Percentiles rank a stretch among this genome's conserved stretches.
These are phyloP conservation scores for Myrmecobius fasciatus DNA, from an alignment of 2,113 vertebrate genomes.

Conservation along the genomic window DNA sequence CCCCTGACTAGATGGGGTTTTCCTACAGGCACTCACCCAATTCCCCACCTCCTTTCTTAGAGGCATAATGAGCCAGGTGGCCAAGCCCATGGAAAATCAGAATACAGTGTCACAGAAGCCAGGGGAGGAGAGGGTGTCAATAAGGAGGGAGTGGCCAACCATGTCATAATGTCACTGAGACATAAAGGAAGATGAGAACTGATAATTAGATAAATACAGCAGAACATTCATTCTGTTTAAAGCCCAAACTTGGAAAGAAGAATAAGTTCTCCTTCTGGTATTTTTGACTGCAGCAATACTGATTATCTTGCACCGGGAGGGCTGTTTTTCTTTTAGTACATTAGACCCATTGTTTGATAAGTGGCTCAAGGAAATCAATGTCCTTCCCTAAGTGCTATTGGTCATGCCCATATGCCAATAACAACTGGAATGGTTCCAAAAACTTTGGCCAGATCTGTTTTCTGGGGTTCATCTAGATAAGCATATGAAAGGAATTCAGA, in stretches of 20 bases:
- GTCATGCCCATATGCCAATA: constrained; percentile 1
- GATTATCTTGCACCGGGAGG: not conserved
- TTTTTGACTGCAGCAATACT: not conserved
- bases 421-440: not conserved
- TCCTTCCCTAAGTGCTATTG: not conserved
- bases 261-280: not conserved
- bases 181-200: not conserved
- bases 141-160: not conserved
- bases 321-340: not conserved
- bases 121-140: not conserved
- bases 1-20: not conserved
- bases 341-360: not conserved
- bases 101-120: not conserved
- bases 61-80: not conserved
- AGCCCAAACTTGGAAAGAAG: not conserved
- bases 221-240: not conserved
- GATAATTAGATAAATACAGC: not conserved
- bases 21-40: not conserved
- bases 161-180: not conserved
- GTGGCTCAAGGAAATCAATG: not conserved
- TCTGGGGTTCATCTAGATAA: not conserved
- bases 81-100: not conserved
- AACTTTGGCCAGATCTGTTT: not conserved
- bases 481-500: not conserved
- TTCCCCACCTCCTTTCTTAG: not conserved